Conservation (phyloP, 2,888 invertebrate species). For the Agapostemon virescens region DNA sequence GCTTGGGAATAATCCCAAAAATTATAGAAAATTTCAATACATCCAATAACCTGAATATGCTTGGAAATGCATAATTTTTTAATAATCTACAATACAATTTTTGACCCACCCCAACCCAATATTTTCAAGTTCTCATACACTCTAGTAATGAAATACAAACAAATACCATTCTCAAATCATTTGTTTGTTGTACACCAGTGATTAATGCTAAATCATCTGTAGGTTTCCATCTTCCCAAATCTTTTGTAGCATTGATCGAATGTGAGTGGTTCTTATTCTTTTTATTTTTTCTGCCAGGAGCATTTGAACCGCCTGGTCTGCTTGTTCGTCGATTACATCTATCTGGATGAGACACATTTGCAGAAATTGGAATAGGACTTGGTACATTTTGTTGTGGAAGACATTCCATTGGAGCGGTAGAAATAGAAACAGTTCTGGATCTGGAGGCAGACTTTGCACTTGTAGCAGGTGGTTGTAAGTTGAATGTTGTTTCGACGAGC, state of each 20-base stretch:
- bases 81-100: too few relatives aligned
- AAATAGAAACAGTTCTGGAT: constrained; percentile 74
- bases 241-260: constrained; percentile 87
- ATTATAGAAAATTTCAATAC: too few relatives aligned
- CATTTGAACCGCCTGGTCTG: constrained; percentile 76
- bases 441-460: constrained; percentile 76
- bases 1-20: too few relatives aligned
- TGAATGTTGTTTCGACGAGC: constrained; percentile 87
- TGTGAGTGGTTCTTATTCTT: constrained; percentile 85
- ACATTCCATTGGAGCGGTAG: constrained; percentile 73
- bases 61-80: too few relatives aligned
- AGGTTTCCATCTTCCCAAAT: constrained; percentile 97
- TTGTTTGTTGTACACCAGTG: constrained; percentile 95
- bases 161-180: constrained; percentile 86
- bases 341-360: constrained; percentile 73
- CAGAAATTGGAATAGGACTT: constrained; percentile 71
- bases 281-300: constrained; percentile 77
- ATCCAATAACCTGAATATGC: too few relatives aligned
- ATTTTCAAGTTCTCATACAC: neutral
- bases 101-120: too few relatives aligned
- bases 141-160: neutral
- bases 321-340: constrained; percentile 74
- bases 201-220: constrained; percentile 97
- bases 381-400: constrained; percentile 71
- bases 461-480: constrained; percentile 77